A percentile compares a stretch with the other conserved stretches of the same genome.
These are phyloP conservation scores for Ovibos moschatus DNA, from an alignment of 2,113 vertebrate genomes.

Conservation along the genomic window DNA sequence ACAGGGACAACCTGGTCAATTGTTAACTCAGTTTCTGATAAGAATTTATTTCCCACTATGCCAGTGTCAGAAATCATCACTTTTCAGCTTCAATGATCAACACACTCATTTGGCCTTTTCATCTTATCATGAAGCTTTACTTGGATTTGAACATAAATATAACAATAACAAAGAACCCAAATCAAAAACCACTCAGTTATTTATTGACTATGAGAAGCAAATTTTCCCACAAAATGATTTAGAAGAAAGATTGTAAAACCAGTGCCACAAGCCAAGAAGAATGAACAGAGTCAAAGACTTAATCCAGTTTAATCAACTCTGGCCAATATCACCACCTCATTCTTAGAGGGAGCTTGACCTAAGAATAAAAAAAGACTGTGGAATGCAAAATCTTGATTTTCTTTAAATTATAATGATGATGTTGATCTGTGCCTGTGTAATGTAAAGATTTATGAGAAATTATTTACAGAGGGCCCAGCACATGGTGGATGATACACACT, in stretches of 20 bases:
- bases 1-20: neutral
- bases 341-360: neutral
- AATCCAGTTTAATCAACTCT: neutral
- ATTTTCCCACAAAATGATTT: neutral
- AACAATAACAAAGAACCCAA: conserved; percentile 50
- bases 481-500: neutral
- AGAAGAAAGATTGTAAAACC: neutral
- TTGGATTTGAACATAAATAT: conserved; percentile 12
- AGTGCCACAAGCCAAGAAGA: neutral
- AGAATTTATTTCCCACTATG: conserved; percentile 16
- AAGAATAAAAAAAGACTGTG: neutral
- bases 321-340: neutral
- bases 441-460: neutral
- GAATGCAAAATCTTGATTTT: neutral
- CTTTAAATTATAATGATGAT: neutral
- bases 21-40: conserved; percentile 30
- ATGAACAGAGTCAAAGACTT: neutral
- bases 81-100: conserved; percentile 35
- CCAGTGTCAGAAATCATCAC: conserved; percentile 24
- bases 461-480: neutral
- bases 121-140: conserved; percentile 27
- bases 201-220: conserved; percentile 32
- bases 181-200: conserved; percentile 21
- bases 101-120: neutral
- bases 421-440: neutral